These are phyloP conservation scores for Meandrusa payeni DNA, from an alignment of 2,888 invertebrate genomes.

Conservation along the genomic window DNA sequence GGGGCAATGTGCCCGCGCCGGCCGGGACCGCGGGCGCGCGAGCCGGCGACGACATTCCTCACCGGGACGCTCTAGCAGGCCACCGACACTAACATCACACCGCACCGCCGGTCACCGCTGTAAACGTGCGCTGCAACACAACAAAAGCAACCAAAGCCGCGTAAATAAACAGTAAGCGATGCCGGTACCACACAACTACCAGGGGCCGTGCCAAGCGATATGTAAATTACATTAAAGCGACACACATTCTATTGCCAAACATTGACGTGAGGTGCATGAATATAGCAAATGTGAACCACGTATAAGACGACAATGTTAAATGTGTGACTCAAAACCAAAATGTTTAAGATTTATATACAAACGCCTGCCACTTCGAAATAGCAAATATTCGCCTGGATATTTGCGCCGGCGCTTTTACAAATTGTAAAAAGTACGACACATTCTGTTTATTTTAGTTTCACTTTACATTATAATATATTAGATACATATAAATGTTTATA, in stretches of 20 bases:
- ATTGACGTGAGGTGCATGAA: conserved; percentile 4
- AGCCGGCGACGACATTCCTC: conserved; percentile 36
- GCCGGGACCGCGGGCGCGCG: conserved; percentile 51
- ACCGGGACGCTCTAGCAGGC: conserved; percentile 44
- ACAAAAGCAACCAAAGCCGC: conserved; percentile 70
- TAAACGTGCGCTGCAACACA: conserved; percentile 73
- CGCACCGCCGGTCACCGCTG: conserved; percentile 58
- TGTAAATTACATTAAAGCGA: conserved; percentile 31
- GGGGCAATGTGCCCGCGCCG: conserved; percentile 69
- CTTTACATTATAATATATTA: too few species aligned
- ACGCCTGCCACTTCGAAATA: conserved; percentile 17
- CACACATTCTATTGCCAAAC: conserved; percentile 6
- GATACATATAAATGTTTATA: too few species aligned
- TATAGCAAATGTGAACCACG: conserved; percentile 1
- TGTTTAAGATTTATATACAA: too few species aligned
- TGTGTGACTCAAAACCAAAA: neutral
- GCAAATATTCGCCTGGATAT: conserved; percentile 7
- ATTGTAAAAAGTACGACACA: too few species aligned
- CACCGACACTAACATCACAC: conserved; percentile 53
- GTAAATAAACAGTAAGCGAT: conserved; percentile 66
- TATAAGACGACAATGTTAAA: neutral
- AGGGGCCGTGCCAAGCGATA: conserved; percentile 35
- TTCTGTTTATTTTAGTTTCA: too few species aligned
- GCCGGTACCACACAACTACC: conserved; percentile 32
- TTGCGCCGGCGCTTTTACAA: neutral